phyloP scores from a whole-genome alignment of 2,113 vertebrate genomes.

The Myxocyprinus asiaticus region DNA sequence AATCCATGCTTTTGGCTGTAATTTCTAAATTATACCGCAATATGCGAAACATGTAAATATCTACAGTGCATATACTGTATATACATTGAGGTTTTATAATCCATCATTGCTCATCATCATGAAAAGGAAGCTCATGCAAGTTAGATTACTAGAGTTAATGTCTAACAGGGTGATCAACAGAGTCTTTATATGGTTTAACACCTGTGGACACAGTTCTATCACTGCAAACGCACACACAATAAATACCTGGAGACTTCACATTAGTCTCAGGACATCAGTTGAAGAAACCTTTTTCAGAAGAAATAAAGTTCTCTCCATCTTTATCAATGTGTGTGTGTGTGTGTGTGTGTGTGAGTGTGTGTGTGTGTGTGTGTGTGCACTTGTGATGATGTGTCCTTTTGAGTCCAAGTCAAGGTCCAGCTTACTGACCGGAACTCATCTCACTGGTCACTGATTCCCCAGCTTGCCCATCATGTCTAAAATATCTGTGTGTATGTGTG shows the following conservation, averaged over 20 bases:
- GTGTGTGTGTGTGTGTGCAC: background rate
- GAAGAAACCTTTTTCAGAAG: background rate
- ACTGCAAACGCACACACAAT: background rate
- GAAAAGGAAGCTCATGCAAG: slow-evolving; percentile 20
- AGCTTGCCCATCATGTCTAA: slow-evolving; percentile 23
- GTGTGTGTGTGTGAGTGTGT: background rate
- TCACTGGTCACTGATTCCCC: slow-evolving; percentile 34
- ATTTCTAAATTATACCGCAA: too few species aligned
- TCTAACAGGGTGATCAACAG: slow-evolving; percentile 36
- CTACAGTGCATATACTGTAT: background rate
- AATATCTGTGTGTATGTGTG: background rate
- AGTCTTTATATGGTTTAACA: slow-evolving; percentile 27
- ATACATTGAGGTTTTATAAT: background rate
- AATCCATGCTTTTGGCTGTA: background rate
- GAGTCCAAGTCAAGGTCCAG: slow-evolving; percentile 43
- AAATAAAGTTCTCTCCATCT: background rate
- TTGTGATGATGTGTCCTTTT: background rate
- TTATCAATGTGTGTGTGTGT: background rate
- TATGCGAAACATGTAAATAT: too few species aligned
- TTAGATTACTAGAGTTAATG: slow-evolving; percentile 29
- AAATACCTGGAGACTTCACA: slow-evolving; percentile 9
- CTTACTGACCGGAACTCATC: slow-evolving; percentile 36
- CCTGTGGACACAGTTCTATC: slow-evolving; percentile 15
- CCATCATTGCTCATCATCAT: slow-evolving; percentile 27
- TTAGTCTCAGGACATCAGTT: background rate